These are phyloP conservation scores for Heteropelma amictum DNA, from an alignment of 2,888 invertebrate species.

Conservation along the genomic window DNA sequence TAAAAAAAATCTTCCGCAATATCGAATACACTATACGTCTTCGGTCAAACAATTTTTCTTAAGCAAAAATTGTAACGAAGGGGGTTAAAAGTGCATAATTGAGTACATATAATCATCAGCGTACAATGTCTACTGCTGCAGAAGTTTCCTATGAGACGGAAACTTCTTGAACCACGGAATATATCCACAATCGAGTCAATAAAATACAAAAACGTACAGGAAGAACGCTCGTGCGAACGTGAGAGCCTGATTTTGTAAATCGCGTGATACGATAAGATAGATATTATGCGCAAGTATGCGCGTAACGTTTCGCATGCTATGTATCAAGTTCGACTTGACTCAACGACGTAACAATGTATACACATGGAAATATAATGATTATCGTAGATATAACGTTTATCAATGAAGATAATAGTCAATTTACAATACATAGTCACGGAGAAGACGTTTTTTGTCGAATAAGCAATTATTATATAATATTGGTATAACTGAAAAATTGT, in stretches of 20 bases:
- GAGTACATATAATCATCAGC: constrained; percentile 21
- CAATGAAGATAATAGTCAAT: constrained; percentile 71
- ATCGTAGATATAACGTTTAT: constrained; percentile 37
- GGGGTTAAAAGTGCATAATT: not conserved
- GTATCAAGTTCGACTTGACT: constrained; percentile 6
- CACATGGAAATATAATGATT: constrained; percentile 17
- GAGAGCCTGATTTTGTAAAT: constrained; percentile 54
- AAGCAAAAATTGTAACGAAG: constrained; percentile 22
- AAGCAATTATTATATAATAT: constrained; percentile 54
- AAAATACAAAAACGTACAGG: constrained; percentile 29
- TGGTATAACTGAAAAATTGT: constrained; percentile 53
- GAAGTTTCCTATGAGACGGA: constrained; percentile 42
- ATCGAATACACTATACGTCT: constrained; percentile 54
- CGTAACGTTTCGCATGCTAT: constrained; percentile 16
- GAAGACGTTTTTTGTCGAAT: constrained; percentile 66
- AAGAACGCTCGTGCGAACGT: constrained; percentile 41
- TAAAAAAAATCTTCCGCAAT: constrained; percentile 25
- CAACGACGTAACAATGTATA: constrained; percentile 9
- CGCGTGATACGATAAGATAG: constrained; percentile 34
- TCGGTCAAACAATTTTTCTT: constrained; percentile 24
- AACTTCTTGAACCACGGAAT: constrained; percentile 20
- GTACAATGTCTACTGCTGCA: constrained; percentile 31
- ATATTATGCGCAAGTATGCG: constrained; percentile 14
- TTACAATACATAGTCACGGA: constrained; percentile 66
- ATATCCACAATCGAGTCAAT: constrained; percentile 52